A percentile compares a stretch with the other conserved stretches of the same genome.
These are phyloP conservation scores for Anguilla pacifica DNA, from an alignment of 2,797 vertebrate genomes.

Conservation along the genomic window DNA sequence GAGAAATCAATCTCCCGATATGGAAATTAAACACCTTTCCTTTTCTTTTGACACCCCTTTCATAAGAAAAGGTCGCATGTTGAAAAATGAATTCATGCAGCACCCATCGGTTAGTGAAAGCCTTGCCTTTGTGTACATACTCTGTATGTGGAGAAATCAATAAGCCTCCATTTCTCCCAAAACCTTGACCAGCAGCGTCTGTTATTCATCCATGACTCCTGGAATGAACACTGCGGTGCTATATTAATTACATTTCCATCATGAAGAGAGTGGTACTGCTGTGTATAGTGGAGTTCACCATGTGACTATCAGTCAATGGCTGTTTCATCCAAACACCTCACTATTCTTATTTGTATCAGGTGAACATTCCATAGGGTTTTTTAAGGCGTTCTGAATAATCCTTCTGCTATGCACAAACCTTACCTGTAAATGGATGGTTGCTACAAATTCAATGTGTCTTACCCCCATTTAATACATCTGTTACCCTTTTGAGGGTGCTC, in stretches of 20 bases:
- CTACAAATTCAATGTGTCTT: conserved; percentile 18
- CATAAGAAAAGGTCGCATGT: neutral
- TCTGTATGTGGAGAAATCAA: conserved; percentile 48
- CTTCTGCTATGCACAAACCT: neutral
- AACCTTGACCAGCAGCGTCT: conserved; percentile 41
- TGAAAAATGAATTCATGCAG: neutral
- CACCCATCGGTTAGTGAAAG: neutral
- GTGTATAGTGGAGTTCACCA: conserved; percentile 22
- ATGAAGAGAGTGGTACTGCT: conserved; percentile 30
- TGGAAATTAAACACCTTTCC: neutral
- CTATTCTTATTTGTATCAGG: neutral
- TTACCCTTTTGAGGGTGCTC: neutral
- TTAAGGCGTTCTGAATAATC: neutral
- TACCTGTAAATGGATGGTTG: neutral
- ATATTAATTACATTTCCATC: conserved; percentile 42
- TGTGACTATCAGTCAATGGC: conserved; percentile 18
- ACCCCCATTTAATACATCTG: neutral
- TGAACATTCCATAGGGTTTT: neutral
- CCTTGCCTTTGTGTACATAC: conserved; percentile 15
- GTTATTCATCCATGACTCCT: conserved; percentile 42
- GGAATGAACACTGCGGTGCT: conserved; percentile 38
- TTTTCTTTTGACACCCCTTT: neutral
- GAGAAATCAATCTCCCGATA: conserved; percentile 23
- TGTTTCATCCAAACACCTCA: neutral
- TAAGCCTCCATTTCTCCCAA: conserved; percentile 38